Conservation (phyloP, 2,113 vertebrate species). For the Macrotis lagotis region DNA sequence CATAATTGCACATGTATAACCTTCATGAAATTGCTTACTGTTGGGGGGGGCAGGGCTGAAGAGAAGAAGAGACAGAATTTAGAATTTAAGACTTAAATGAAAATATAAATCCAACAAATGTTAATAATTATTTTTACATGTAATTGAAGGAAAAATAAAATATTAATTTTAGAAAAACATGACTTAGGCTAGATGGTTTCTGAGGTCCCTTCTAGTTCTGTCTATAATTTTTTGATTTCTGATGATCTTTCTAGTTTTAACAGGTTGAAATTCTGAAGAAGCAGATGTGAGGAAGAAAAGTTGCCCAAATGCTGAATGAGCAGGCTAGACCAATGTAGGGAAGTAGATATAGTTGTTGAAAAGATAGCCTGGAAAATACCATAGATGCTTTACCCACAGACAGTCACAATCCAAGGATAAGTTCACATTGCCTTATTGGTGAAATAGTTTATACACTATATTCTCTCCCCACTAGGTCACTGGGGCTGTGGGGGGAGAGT, state of each 20-base stretch:
- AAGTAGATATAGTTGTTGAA: constrained; percentile 33
- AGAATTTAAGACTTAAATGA: neutral
- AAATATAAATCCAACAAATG: neutral
- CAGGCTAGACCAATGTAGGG: neutral
- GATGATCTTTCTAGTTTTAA: neutral
- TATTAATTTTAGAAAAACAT: neutral
- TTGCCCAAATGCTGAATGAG: neutral
- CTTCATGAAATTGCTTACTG: neutral
- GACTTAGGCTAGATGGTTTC: neutral
- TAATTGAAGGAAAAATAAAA: neutral
- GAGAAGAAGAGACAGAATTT: neutral
- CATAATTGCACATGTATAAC: neutral
- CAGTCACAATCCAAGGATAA: neutral
- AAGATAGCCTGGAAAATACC: constrained; percentile 37
- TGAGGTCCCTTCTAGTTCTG: neutral
- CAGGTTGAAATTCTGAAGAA: neutral
- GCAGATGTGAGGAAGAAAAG: constrained; percentile 2
- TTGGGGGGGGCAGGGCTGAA: neutral
- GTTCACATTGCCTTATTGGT: constrained; percentile 15
- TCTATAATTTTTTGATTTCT: neutral
- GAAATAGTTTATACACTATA: constrained; percentile 4
- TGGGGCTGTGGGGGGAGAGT: neutral
- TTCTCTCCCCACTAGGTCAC: constrained; percentile 30
- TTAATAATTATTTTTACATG: neutral
- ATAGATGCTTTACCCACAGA: constrained; percentile 30